Percentiles rank a stretch among this genome's conserved stretches.
Conservation (phyloP, 2,888 invertebrate genomes). For the Drosophila borealis region DNA sequence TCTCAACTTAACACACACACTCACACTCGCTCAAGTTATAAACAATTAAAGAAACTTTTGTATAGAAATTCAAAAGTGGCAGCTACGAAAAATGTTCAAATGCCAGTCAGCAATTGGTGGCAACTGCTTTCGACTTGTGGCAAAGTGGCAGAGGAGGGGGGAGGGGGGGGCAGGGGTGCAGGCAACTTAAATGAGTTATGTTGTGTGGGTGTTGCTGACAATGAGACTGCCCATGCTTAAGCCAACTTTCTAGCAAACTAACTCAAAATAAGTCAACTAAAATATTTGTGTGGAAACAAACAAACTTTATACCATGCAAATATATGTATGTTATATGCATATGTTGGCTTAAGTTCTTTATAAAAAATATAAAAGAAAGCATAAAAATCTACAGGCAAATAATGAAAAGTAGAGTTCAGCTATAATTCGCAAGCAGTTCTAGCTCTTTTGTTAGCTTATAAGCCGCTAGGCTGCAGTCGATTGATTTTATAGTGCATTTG, state of each 20-base stretch:
- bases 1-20: conserved; percentile 44
- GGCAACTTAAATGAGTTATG: conserved; percentile 45
- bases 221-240: conserved; percentile 38
- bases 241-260: conserved; percentile 50
- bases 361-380: no score
- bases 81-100: conserved; percentile 58
- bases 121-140: conserved; percentile 47
- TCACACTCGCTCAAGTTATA: conserved; percentile 50
- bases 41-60: conserved; percentile 72
- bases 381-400: no score
- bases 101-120: conserved; percentile 63
- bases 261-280: conserved; percentile 39
- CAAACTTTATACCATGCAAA: no score
- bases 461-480: conserved; percentile 22
- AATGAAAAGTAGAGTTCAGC: neutral
- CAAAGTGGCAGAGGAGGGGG: neutral
- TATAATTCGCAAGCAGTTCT: conserved; percentile 21
- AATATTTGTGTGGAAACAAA: conserved; percentile 23
- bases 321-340: no score
- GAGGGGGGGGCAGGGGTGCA: neutral
- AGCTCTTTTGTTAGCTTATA: conserved; percentile 1
- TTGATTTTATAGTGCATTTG: conserved; percentile 36
- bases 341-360: conserved; percentile 14
- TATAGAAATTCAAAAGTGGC: conserved; percentile 66
- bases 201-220: conserved; percentile 54